phyloP scores from a whole-genome alignment of 2,113 vertebrate species.

The Hoplias malabaricus region DNA sequence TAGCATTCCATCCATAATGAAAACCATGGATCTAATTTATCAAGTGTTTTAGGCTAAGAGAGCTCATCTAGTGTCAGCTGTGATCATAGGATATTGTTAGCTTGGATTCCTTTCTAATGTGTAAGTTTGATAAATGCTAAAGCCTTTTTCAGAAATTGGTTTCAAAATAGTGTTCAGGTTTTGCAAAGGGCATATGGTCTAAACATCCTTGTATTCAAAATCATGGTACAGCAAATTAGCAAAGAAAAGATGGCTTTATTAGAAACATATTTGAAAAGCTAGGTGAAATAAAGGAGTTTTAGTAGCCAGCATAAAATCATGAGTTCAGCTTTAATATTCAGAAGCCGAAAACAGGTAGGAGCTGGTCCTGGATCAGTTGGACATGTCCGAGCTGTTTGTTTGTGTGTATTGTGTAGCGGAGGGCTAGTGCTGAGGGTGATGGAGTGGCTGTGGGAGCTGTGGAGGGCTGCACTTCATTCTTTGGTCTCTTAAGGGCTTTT shows the following conservation, averaged over 20 bases:
- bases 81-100: neutral
- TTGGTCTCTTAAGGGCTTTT: constrained; percentile 41
- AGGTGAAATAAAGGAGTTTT: no score
- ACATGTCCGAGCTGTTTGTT: neutral
- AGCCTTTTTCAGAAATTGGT: no score
- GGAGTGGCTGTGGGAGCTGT: constrained; percentile 20
- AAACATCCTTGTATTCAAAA: no score
- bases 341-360: neutral
- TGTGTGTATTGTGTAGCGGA: neutral
- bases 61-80: neutral
- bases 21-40: neutral
- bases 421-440: constrained; percentile 5
- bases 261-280: no score
- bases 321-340: neutral
- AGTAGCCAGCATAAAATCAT: neutral
- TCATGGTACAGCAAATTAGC: no score
- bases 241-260: no score
- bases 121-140: neutral
- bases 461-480: constrained; percentile 32
- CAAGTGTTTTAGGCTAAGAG: neutral
- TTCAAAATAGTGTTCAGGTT: no score
- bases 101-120: neutral
- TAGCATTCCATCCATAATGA: neutral
- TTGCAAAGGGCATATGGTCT: no score
- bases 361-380: neutral